These are phyloP conservation scores for Rhodophaea formosa DNA, from an alignment of 2,888 invertebrate genomes.

Conservation along the genomic window DNA sequence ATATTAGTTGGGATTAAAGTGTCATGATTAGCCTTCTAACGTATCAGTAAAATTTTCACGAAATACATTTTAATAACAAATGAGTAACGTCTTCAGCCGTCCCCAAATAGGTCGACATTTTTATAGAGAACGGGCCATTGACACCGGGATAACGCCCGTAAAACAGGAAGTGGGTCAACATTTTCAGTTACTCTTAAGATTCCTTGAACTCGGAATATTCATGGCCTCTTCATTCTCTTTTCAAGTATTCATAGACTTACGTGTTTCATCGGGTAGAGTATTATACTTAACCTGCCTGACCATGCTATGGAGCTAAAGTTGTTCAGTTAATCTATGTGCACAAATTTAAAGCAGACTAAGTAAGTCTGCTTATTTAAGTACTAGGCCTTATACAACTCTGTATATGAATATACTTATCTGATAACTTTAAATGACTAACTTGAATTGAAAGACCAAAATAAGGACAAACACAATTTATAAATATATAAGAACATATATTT, in stretches of 20 bases:
- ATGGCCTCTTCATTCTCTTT: neutral
- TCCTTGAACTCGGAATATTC: neutral
- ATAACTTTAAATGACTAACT: no score
- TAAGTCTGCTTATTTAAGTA: no score
- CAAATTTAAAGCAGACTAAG: no score
- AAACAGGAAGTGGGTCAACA: conserved; percentile 12
- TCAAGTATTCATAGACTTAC: neutral
- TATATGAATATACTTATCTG: no score
- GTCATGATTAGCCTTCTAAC: neutral
- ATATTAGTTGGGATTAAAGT: no score
- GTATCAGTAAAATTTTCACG: neutral
- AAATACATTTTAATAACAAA: neutral
- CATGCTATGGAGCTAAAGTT: no score
- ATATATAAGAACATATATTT: no score
- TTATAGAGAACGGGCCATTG: conserved; percentile 15
- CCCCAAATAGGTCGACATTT: conserved; percentile 7
- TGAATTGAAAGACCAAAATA: no score
- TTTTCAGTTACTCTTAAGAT: conserved; percentile 5
- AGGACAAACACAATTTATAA: no score
- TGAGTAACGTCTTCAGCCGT: neutral
- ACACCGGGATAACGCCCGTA: conserved; percentile 11
- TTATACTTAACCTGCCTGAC: neutral
- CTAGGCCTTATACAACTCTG: no score
- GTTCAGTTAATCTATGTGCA: no score
- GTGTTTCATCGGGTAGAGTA: neutral